Evolutionary conservation across 1,140 invertebrate genomes (phyloP).

Genomic region (Teleogryllus occipitalis): DNA sequence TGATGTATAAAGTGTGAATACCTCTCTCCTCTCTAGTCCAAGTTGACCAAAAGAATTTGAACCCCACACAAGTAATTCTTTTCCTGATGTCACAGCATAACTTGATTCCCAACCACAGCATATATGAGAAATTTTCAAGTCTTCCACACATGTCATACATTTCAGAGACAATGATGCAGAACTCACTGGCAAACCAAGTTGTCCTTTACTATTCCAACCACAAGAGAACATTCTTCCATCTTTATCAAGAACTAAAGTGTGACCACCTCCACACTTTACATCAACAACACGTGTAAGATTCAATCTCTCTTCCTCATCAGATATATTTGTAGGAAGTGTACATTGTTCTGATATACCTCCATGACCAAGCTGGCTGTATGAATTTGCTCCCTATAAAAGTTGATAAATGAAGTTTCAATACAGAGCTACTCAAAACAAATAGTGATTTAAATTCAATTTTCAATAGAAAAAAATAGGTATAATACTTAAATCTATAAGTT

Average conservation of each 20-base stretch:
- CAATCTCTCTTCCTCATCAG: conserved; percentile 42
- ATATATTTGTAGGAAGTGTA: conserved; percentile 45
- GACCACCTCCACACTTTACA: conserved; percentile 66
- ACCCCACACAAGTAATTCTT: conserved; percentile 62
- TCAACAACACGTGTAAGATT: conserved; percentile 41
- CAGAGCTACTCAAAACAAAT: neutral
- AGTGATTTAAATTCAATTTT: too few species aligned
- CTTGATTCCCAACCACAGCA: conserved; percentile 66
- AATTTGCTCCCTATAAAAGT: conserved; percentile 66
- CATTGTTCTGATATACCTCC: conserved; percentile 58
- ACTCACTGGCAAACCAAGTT: conserved; percentile 30
- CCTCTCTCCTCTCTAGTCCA: conserved; percentile 33
- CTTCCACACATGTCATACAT: neutral
- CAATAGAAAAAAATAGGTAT: too few species aligned
- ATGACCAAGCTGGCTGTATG: conserved; percentile 69
- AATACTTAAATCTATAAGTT: neutral
- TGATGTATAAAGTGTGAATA: conserved; percentile 9
- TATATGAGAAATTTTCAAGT: conserved; percentile 35
- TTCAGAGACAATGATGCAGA: conserved; percentile 21
- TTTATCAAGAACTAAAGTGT: conserved; percentile 47
- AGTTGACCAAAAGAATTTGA: conserved; percentile 66
- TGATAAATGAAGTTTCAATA: neutral
- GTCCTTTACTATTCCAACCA: conserved; percentile 33
- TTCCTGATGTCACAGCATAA: conserved; percentile 52
- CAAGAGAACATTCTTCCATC: conserved; percentile 29